Base-by-base conservation (phyloP, 2,888 invertebrate genomes). In the Chymomyza fuscimana region DNA sequence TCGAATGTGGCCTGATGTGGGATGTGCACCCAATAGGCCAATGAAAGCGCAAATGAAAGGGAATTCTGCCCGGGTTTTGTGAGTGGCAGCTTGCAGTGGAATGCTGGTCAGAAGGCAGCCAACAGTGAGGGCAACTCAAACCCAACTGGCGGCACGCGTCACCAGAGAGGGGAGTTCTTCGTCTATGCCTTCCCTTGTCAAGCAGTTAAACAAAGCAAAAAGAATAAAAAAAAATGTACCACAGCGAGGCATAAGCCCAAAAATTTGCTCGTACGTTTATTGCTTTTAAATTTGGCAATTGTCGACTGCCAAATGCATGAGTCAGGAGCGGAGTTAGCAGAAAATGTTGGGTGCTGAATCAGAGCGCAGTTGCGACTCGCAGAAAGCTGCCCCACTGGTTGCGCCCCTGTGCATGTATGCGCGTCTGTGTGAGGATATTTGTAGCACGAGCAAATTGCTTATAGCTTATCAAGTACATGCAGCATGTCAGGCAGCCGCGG, bases 281-380 rank as follows among this genome's bases (percentile, higher is more conserved):
- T 87, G 87, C 87, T 87, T 87, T 87, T 87, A 87, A 87, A 87
- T 87, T 87, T 87, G 87, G 81, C 84, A 86, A 87, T 87, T 87
- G 87, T 86, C 84, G 84, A 79, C 61, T 67, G 69, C 58, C 65
- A 50, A 62, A 64, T 72, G 71, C 72, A 62, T 58, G 63, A 60
- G 66, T 7, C 32, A 32, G 32, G 7, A 32, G 32, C 32, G 32
- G 5, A 32, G 32, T 32, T 32, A 32, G 32, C 32, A 5, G 1
- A 7, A 32, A 32, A 32, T 32, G 1, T 32, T 5, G 32, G 32
- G 32, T 0, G 7, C 9, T 25, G 25, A 25, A 25, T 25, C 25
- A 25, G 25, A 25, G 25, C 25, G 4, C 1, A 19, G 1, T 19
- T 19, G 19, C 19, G 2, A 19, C 19, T 19, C 19, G 19, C 19